Base-by-base conservation (phyloP, 1,140 invertebrate species). In the Propsilocerus akamusi region DNA sequence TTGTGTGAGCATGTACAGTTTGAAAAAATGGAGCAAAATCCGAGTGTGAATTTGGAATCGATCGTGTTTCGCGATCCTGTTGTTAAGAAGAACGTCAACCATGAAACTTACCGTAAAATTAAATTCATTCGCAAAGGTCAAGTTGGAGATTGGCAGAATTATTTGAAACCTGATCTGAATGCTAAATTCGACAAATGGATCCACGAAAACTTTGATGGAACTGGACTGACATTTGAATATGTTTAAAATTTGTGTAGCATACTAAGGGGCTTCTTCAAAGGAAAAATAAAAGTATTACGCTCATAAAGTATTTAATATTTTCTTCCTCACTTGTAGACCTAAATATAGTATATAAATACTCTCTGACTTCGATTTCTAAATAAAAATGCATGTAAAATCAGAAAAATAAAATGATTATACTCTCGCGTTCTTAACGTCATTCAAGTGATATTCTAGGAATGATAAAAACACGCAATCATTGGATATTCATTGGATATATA, bases 131-230 rank as follows among this genome's bases (percentile, higher is more conserved):
- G 86, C 12, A 86, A 85, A 57, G 86, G 86, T 0, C 73, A 81
- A 64, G 76, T 88, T 24, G 87, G 87, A 0, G 86, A 89, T 58
- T 90, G 85, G 81, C 79, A 76, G 53, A 86, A 86, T 64, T 73
- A 84, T 53, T 86, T 91, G 77, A 73, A 75, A 5, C 68, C 75
- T 1, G 78, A 84, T 56, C 60, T 85, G 52, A 73, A 76, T 3
- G 56, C 69, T 23, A 71, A 70, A 55, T 88, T 91, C 56, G 83
- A 93, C 59, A 59, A 76, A 25, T 89, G 83, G 82, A 80, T 73
- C 1, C 72, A 78, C 34, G 63, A 75, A 51, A 74, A 86, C 63
- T 62, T 78, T 4, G 68, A 72, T 28, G 78, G 74, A 5, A 80
- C 75, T 5, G 80, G 71, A 2, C 62, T 84, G 2, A 68, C 56